Base-by-base conservation (phyloP, 1,140 invertebrate species). In the Zaprionus gabonicus region DNA sequence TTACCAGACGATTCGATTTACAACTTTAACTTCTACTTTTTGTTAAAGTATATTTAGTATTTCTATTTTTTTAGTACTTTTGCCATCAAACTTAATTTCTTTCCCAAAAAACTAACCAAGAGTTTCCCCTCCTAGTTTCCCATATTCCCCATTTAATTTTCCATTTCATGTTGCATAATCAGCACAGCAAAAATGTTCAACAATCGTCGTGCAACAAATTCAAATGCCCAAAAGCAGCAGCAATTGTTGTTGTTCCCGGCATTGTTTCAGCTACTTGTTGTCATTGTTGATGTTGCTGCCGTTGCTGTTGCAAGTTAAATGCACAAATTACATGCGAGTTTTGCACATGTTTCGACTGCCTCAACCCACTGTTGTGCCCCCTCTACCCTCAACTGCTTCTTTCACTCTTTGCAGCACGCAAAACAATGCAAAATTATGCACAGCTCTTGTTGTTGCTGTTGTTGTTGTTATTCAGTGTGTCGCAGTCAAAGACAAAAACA, bases 291-390 rank as follows among this genome's bases (percentile, higher is more conserved):
- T 38, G 36, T 38, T 36, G 34, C 34, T 75, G 64, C 63, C 44
- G 69, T 73, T 58, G 15, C 51, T 55, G 71, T 77, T 75, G 68
- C 80, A 79, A 82, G 79, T 81, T 77, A 81, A 85, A 85, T 82
- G 82, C 82, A 84, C 73, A 72, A 72, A 85, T 84, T 86, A 84
- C 82, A 82, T 67, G 73, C 73, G 55, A 76, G 56, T 60, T 62
- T 71, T 49, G 64, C 65, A 71, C 51, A 67, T 69, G 66, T 59
- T 41, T 49, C 13, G 38, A 34, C 31, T 41, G 38, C 38, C 38
- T 15, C 15, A 41, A 20, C n/a, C 13, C 12, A 17, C 57, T 56
- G 28, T 23, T 23, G 53, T 15, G 4, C 13, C 34, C 27, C 28
- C 23, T 12, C 20, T 13, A 6, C 12, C 13, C 23, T 23, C 41